Evolutionary conservation across 2,797 vertebrate genomes (phyloP), one percentile per base, ranked within the genome.

Genomic region (Bradypus variegatus): DNA sequence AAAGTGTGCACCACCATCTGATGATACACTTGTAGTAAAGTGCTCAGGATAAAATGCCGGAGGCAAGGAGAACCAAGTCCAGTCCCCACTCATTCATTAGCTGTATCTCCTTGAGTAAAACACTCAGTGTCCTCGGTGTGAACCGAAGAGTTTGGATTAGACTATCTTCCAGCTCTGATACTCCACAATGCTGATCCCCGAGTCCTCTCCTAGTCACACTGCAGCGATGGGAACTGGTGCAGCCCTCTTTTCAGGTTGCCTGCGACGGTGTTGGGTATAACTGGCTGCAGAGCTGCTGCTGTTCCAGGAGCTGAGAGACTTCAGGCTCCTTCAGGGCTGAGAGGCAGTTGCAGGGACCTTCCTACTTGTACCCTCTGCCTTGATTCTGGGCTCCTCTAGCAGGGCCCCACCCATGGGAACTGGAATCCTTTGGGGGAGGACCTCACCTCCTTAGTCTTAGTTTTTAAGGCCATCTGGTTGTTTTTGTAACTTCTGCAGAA

Each of bases 1-100:
- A 2, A 3, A 6, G 9, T 0, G 6, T 2, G 16, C 27, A 5
- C 48, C 13, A 55, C 48, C 48, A 2, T 36, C 29, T 19, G 13
- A n/a, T 16, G 50, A 21, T 27, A n/a, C 65, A 8, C 19, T 48
- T 13, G 36, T 8, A 3, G 23, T 29, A 3, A 38, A 31, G 18
- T 2, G 11, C n/a, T 15, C 3, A 41, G 48, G 50, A n/a, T 29
- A 21, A 6, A 5, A 33, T 31, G 38, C 48, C 0, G 3, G n/a
- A 36, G 48, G 9, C n/a, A 4, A 10, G 62, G 50, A 45, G 2
- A 48, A 18, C 5, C 3, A 3, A 2, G 9, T 33, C 60, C 78
- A 4, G 86, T 19, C 21, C 21, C 33, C 16, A 10, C 6, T 25
- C 41, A 25, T 81, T 25, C 33, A 33, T 81, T 60, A 64, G 69